phyloP scores from a whole-genome alignment of 2,113 vertebrate species.

The Bambusicola thoracicus region DNA sequence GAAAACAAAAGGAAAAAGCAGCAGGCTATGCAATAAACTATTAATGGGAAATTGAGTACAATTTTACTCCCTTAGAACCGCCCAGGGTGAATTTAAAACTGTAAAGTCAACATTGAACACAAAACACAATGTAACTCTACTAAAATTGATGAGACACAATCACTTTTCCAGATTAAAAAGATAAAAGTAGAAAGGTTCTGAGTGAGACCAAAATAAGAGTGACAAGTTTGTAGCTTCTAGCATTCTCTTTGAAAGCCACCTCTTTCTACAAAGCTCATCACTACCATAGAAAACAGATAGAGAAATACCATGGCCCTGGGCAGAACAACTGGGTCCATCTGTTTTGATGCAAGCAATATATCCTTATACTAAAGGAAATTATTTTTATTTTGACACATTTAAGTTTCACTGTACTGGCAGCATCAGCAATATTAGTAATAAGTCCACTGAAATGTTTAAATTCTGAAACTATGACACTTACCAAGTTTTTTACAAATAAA shows the following conservation, averaged over 20 bases:
- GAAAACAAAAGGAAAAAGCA: not conserved
- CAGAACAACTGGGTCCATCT: not conserved
- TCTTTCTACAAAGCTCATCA: not conserved
- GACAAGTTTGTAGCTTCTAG: fast-evolving
- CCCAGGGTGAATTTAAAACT: not conserved
- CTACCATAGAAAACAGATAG: not conserved
- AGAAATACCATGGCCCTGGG: not conserved
- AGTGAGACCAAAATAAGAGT: not conserved
- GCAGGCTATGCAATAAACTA: not conserved
- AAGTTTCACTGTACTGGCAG: not conserved
- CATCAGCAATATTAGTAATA: not conserved
- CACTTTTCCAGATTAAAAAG: not conserved
- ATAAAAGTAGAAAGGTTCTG: not conserved
- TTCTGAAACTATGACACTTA: not conserved
- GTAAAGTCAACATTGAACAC: not conserved
- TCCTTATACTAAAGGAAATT: not conserved
- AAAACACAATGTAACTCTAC: not conserved
- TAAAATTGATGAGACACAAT: not conserved
- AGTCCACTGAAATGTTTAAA: not conserved
- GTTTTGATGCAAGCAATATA: not conserved
- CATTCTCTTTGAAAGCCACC: not conserved
- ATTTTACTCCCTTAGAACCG: not conserved
- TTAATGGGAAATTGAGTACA: not conserved
- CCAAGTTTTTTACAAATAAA: not conserved
- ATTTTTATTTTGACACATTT: not conserved